A percentile compares a stretch with the other conserved stretches of the same genome.
These are phyloP conservation scores for Sycophila texana DNA, from an alignment of 2,888 invertebrate species.

Conservation along the genomic window DNA sequence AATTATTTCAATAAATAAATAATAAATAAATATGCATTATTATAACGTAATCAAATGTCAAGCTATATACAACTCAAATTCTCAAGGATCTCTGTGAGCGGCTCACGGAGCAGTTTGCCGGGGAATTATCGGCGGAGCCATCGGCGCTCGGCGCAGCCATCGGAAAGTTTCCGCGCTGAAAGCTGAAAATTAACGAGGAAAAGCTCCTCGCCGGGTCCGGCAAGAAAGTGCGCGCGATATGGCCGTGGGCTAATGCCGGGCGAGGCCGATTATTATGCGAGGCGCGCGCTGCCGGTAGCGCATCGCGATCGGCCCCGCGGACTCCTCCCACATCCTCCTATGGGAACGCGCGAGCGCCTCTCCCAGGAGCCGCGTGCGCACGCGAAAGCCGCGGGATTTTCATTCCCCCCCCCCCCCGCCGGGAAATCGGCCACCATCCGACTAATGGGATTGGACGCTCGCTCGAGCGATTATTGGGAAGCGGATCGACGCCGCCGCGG, in stretches of 20 bases:
- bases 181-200: background rate
- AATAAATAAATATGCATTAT: background rate
- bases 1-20: background rate
- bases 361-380: too few species aligned
- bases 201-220: background rate
- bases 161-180: background rate
- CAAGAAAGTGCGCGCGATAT: slow-evolving; percentile 19
- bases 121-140: background rate
- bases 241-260: slow-evolving; percentile 15
- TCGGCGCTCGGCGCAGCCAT: slow-evolving; percentile 2
- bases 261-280: slow-evolving; percentile 46
- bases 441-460: background rate
- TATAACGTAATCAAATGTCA: background rate
- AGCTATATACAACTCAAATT: too few species aligned
- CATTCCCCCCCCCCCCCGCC: background rate
- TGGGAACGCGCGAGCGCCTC: background rate
- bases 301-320: slow-evolving; percentile 28
- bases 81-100: background rate
- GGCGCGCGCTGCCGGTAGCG: slow-evolving; percentile 46
- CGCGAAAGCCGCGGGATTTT: background rate
- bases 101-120: background rate
- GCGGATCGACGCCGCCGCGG: background rate
- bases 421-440: background rate
- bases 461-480: background rate
- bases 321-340: slow-evolving; percentile 20